Base-by-base conservation (phyloP, 2,888 invertebrate species). In the Tetragonula carbonaria region DNA sequence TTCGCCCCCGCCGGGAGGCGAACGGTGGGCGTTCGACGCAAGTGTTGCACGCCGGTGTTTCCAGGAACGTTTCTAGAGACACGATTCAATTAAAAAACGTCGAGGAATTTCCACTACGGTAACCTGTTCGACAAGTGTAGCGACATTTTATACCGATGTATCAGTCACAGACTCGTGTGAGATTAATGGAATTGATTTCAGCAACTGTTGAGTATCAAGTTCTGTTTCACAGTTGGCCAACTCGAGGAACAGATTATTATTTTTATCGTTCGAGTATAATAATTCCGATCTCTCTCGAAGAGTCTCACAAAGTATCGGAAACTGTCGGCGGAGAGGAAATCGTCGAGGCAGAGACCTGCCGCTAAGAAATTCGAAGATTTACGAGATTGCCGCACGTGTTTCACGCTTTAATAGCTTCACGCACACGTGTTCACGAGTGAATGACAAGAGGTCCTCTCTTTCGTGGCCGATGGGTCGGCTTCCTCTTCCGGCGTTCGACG, bases 401-500 rank as follows among this genome's bases (percentile, higher is more conserved):
- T 38, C 59, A 66, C 71, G 78, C 67, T 74, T 78, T 86, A 79
- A 87, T 84, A 81, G 78, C 70, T 78, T 72, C 28, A 90, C 80
- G 78, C 88, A 89, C 87, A 90, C 89, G 86, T 86, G 89, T 85
- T 84, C 79, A 45, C 51, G 55, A 76, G 45, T 76, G 87, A 87
- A 84, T 72, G 85, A 84, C 82, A 81, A 84, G 86, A 79, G 84
- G 66, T 83, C 68, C 63, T 63, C 70, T 74, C 86, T 74, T 84
- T 82, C 82, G 59, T 79, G 59, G 57, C 55, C 75, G 76, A 87
- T 68, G 79, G 79, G 78, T 8, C 85, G 79, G 88, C 86, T 90
- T 90, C 90, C 91, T 91, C 85, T 90, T 90, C 90, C 90, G 91
- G 90, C 84, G 78, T 50, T 87, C 90, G 87, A 88, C 84, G 87